phyloP scores from a whole-genome alignment of 1,140 invertebrate species.

The Lineus longissimus region DNA sequence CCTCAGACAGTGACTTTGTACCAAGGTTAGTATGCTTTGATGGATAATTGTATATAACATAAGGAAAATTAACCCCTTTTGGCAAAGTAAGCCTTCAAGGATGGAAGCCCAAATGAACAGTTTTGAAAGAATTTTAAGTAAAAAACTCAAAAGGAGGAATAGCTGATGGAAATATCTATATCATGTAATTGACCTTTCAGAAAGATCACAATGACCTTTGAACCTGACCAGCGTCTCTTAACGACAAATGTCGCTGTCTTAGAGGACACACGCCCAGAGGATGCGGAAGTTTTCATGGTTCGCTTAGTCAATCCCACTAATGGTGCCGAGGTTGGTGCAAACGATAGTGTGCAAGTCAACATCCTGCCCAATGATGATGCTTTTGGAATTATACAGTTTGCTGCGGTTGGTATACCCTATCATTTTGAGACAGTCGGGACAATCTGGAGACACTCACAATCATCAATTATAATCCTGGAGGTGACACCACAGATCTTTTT shows the following conservation, averaged over 20 bases:
- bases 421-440: too few species aligned
- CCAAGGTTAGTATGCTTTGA: constrained; percentile 30
- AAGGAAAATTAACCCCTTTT: too few species aligned
- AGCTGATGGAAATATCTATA: too few species aligned
- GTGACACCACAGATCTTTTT: too few species aligned
- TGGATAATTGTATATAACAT: not conserved
- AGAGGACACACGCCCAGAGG: constrained; percentile 41
- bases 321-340: constrained; percentile 39
- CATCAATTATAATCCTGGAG: too few species aligned
- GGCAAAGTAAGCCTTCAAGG: too few species aligned
- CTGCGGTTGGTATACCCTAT: constrained; percentile 29
- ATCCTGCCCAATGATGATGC: constrained; percentile 50
- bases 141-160: too few species aligned
- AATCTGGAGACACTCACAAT: too few species aligned
- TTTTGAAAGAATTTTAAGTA: too few species aligned
- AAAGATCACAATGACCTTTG: constrained; percentile 40
- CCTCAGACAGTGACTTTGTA: constrained; percentile 39
- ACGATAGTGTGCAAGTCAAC: constrained; percentile 31
- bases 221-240: constrained; percentile 27
- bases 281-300: constrained; percentile 45
- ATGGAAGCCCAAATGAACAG: too few species aligned
- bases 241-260: constrained; percentile 34
- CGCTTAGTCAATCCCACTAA: constrained; percentile 28
- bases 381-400: constrained; percentile 46
- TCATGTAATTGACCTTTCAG: too few species aligned